Evolutionary conservation across 2,888 invertebrate genomes (phyloP).

Genomic region (Cantharis flavilabris): DNA sequence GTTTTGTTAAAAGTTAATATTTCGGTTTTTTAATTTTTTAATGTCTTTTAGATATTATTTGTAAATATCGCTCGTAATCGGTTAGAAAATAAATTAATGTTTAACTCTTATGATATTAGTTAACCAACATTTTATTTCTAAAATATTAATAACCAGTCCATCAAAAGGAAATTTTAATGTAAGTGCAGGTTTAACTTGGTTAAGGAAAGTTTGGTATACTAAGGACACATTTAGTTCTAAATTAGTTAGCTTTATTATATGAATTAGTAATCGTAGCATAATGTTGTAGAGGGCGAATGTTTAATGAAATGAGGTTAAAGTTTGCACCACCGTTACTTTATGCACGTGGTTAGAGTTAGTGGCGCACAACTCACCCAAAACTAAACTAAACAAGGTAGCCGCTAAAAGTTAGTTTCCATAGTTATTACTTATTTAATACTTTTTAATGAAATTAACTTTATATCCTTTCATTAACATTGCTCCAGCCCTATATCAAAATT

Average conservation of each 20-base stretch:
- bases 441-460: background rate
- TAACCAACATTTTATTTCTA: background rate
- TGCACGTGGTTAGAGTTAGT: constrained; percentile 25
- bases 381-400: constrained; percentile 8
- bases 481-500: constrained; percentile 1
- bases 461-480: background rate
- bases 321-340: constrained; percentile 26
- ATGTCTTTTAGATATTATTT: background rate
- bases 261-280: constrained; percentile 30
- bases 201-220: constrained; percentile 16
- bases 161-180: constrained; percentile 17
- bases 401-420: background rate
- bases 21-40: too few relatives aligned
- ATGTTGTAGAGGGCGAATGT: constrained; percentile 27
- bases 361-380: constrained; percentile 22
- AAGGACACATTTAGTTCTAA: constrained; percentile 29
- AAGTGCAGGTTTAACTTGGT: constrained; percentile 25
- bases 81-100: background rate
- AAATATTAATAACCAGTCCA: background rate
- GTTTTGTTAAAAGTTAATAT: background rate
- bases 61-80: background rate
- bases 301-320: constrained; percentile 28
- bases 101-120: background rate
- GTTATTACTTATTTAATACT: background rate
- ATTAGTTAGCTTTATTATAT: constrained; percentile 30